These are phyloP conservation scores for Chondrosia reniformis DNA, from an alignment of 37 sponge, comb jelly and placozoan genomes.

Conservation along the genomic window DNA sequence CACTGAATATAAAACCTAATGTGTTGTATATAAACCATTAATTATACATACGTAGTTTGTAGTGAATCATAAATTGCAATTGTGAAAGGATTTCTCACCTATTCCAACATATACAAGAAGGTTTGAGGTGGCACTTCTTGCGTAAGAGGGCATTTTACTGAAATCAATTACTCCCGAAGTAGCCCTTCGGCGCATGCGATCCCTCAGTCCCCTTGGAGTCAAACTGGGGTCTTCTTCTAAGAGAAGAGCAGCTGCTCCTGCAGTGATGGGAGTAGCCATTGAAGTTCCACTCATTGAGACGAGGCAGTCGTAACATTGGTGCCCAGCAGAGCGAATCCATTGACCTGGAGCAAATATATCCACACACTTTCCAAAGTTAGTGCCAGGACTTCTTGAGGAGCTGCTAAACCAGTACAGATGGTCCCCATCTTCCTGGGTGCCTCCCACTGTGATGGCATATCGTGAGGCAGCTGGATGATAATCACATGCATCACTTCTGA, in stretches of 20 bases:
- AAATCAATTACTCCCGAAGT: conserved; percentile 30
- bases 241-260: conserved; percentile 53
- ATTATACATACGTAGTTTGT: no score
- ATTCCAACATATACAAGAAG: background rate
- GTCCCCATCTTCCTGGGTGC: background rate
- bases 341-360: conserved; percentile 28
- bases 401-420: background rate
- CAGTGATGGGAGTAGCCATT: conserved; percentile 63
- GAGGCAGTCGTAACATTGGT: background rate
- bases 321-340: background rate
- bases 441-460: conserved; percentile 18
- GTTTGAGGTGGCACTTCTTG: background rate
- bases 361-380: conserved; percentile 22
- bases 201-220: conserved; percentile 39
- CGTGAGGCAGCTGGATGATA: conserved; percentile 5
- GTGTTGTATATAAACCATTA: no score
- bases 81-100: no score
- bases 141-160: background rate
- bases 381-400: background rate
- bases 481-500: conserved; percentile 10
- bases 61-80: no score
- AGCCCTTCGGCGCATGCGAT: conserved; percentile 24
- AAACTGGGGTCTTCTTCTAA: conserved; percentile 37
- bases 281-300: conserved; percentile 54
- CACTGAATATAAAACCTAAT: no score